Conservation (phyloP, 2,888 invertebrate species). For the Hirtodrosophila alboralis region DNA sequence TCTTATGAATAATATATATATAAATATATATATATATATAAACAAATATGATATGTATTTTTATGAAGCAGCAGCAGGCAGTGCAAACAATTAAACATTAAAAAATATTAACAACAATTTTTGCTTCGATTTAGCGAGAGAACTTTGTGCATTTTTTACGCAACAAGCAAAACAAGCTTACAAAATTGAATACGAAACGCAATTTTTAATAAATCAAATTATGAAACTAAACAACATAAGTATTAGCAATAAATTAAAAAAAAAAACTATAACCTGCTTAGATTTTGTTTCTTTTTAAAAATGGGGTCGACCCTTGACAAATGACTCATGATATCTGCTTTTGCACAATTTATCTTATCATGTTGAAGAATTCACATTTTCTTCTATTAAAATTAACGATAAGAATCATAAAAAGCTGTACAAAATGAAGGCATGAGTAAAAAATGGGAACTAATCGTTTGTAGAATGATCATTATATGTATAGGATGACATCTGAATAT, state of each 20-base stretch:
- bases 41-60: conserved; percentile 68
- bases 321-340: conserved; percentile 1
- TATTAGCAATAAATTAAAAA: conserved; percentile 75
- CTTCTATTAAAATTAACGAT: background rate
- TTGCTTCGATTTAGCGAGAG: conserved; percentile 76
- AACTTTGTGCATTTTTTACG: conserved; percentile 78
- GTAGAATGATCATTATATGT: no score
- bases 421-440: background rate
- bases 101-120: conserved; percentile 54
- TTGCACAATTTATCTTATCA: conserved; percentile 37
- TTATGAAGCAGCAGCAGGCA: conserved; percentile 68
- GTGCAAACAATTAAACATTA: conserved; percentile 54
- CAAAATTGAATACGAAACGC: conserved; percentile 76
- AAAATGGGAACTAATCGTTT: no score
- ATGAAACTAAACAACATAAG: conserved; percentile 71
- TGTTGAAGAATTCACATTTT: conserved; percentile 1
- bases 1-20: conserved; percentile 73
- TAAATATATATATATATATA: conserved; percentile 41
- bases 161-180: conserved; percentile 70
- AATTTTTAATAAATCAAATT: conserved; percentile 79
- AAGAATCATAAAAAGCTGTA: background rate
- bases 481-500: no score
- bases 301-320: conserved; percentile 1
- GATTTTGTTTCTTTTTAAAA: background rate
- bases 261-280: conserved; percentile 6